Percentiles rank a stretch among this genome's conserved stretches.
These are phyloP conservation scores for Platichthys stellatus DNA, from an alignment of 2,113 vertebrate species.

Conservation along the genomic window DNA sequence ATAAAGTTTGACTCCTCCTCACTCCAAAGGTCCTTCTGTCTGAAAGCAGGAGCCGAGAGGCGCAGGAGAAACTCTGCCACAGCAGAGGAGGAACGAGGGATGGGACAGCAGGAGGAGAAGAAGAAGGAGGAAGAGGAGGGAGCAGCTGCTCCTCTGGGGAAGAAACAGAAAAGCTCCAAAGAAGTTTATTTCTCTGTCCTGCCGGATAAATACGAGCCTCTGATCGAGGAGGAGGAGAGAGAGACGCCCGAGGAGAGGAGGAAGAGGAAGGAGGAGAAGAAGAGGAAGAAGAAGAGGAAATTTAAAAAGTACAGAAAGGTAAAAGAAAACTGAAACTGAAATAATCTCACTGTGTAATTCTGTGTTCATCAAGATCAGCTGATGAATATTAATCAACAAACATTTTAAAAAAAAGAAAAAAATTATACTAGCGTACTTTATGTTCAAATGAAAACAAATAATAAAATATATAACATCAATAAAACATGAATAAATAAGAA, in stretches of 20 bases:
- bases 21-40: conserved; percentile 82
- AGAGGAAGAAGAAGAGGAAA: conserved; percentile 61
- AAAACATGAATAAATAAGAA: too few species aligned
- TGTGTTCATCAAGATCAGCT: not conserved
- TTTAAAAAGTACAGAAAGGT: conserved; percentile 81
- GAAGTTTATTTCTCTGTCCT: conserved; percentile 78
- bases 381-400: not conserved
- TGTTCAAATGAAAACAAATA: too few species aligned
- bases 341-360: not conserved
- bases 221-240: conserved; percentile 71
- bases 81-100: conserved; percentile 7
- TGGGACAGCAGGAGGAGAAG: conserved; percentile 43
- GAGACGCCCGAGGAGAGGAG: conserved; percentile 20
- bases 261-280: conserved; percentile 53
- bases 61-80: not conserved
- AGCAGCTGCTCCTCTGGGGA: conserved; percentile 9
- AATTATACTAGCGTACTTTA: not conserved
- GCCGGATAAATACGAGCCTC: conserved; percentile 79
- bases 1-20: conserved; percentile 75
- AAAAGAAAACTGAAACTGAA: not conserved
- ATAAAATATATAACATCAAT: too few species aligned
- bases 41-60: conserved; percentile 66
- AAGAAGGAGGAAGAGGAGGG: conserved; percentile 7
- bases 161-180: conserved; percentile 67
- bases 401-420: too few species aligned